Base-by-base conservation (phyloP, 2,888 invertebrate species). In the Deilephila elpenor region DNA sequence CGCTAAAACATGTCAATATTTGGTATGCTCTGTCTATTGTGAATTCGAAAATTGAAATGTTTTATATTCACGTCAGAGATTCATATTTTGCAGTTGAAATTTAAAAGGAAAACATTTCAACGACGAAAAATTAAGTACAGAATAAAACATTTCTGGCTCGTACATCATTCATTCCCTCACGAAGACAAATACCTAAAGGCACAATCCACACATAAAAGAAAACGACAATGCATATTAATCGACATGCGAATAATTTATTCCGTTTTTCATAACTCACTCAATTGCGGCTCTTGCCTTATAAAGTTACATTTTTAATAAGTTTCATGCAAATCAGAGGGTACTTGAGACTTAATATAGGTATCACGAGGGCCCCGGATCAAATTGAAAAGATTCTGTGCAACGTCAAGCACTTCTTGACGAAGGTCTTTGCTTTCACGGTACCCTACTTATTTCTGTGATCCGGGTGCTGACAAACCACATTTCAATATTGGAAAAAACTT, bases 341-440 rank as follows among this genome's bases (percentile, higher is more conserved):
- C 87, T 88, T 82, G 82, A 85, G 87, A 88, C 87, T 91, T 89
- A 90, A 91, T 93, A 91, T 91, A 87, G 88, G 84, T 84, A 91
- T 91, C 88, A 87, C 82, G 79, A 74, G 82, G 85, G 84, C 84
- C 85, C 82, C 85, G 86, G 86, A 88, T 90, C 86, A 88, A 91
- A 92, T 91, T 91, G 91, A 91, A 92, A 92, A 91, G 90, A 89
- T 86, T 87, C 81, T 84, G 83, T 84, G 83, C 83, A 81, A 88
- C 86, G 91, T 92, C 91, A 89, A 92, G 92, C 86, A 84, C 85
- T 84, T 81, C 89, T 91, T 93, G 93, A 94, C 91, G 92, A 89
- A 88, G 93, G 93, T 92, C 86, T 86, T 86, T 78, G 87, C 88
- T 88, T 90, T 87, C 84, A 88, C 83, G 85, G 85, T 78, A 88